Percentiles rank a stretch among this genome's conserved stretches.
Evolutionary conservation across 2,797 vertebrate species (phyloP).

Genomic region (Tolypeutes matacus): DNA sequence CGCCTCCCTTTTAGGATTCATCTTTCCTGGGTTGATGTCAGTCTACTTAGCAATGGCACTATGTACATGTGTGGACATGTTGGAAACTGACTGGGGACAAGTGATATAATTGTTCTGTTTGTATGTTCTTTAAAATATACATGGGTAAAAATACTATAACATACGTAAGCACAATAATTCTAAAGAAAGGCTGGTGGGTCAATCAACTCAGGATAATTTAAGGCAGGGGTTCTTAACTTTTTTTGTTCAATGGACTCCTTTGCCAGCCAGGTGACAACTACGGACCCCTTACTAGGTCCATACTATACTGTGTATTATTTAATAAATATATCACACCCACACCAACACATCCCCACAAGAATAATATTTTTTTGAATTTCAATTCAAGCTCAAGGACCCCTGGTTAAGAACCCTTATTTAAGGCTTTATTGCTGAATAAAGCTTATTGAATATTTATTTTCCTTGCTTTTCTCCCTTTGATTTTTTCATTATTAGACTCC

Average conservation of each 20-base stretch:
- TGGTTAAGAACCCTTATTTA: too few relatives aligned
- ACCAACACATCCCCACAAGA: too few relatives aligned
- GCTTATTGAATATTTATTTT: slow-evolving; percentile 51
- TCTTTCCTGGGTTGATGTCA: background rate
- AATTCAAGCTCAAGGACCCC: too few relatives aligned
- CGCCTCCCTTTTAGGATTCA: background rate
- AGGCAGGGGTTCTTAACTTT: too few relatives aligned
- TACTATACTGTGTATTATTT: too few relatives aligned
- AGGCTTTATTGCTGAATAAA: background rate
- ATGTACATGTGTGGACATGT: background rate
- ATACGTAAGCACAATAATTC: slow-evolving; percentile 32
- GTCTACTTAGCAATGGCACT: background rate
- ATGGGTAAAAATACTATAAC: background rate
- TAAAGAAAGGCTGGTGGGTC: slow-evolving; percentile 15
- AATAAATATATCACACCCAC: too few relatives aligned
- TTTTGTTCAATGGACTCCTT: too few relatives aligned
- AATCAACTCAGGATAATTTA: background rate
- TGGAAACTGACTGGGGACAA: background rate
- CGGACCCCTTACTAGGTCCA: too few relatives aligned
- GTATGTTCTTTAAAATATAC: slow-evolving; percentile 36
- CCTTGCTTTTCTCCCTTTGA: background rate
- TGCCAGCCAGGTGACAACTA: too few relatives aligned
- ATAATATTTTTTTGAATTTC: too few relatives aligned
- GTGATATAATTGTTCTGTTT: background rate
- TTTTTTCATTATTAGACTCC: slow-evolving; percentile 56